Evolutionary conservation across 2,888 invertebrate species (phyloP).

Genomic region (Hetaerina titia): DNA sequence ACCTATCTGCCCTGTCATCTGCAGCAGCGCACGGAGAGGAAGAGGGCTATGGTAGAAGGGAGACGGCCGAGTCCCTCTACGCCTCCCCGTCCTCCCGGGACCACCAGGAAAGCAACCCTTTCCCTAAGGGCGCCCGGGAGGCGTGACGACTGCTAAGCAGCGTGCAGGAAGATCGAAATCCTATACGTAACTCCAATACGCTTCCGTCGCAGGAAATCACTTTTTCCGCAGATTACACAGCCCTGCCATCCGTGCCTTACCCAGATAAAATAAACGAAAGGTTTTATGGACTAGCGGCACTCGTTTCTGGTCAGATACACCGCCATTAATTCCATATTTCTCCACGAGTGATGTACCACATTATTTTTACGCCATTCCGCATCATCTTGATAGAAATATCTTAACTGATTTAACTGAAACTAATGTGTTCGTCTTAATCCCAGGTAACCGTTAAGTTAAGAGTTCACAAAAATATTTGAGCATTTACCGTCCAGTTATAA

Average conservation of each 20-base stretch:
- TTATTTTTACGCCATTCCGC: background rate
- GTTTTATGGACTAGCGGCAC: background rate
- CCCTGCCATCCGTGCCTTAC: background rate
- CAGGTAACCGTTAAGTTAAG: too few species aligned
- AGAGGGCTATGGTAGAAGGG: too few species aligned
- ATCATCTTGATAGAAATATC: too few species aligned
- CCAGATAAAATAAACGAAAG: background rate
- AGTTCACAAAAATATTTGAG: too few species aligned
- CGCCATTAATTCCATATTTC: background rate
- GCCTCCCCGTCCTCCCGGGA: background rate
- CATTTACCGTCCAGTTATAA: too few species aligned
- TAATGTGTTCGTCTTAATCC: too few species aligned
- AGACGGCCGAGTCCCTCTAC: background rate
- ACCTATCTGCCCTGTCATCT: conserved; percentile 14
- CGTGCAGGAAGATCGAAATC: conserved; percentile 3
- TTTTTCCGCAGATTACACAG: conserved; percentile 6
- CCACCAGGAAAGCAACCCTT: background rate
- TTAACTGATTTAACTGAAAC: too few species aligned
- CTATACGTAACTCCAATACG: conserved; percentile 27
- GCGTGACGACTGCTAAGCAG: conserved; percentile 31
- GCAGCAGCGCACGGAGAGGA: background rate
- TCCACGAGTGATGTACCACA: background rate
- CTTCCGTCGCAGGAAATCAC: conserved; percentile 23
- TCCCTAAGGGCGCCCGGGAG: background rate
- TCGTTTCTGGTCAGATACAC: background rate